Evolutionary conservation across 2,888 invertebrate species (phyloP), one percentile per base, ranked within the genome.

Genomic region (Apotomis turbidana): DNA sequence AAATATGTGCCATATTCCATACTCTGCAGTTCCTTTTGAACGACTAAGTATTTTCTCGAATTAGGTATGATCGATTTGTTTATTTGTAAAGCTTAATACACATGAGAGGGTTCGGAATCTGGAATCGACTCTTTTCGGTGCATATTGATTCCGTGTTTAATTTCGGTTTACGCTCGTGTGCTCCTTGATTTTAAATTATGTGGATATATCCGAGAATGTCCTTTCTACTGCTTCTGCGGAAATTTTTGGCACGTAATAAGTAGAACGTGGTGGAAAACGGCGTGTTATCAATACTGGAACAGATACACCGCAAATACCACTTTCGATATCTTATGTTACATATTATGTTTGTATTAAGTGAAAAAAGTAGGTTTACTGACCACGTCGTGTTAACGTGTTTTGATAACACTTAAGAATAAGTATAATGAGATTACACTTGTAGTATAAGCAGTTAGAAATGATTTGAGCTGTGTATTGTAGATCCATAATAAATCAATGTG

Each of bases 121-220:
- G 67, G 59, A 51, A 13, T 13, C 13, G 55, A 57, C 59, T 51
- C 49, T 58, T 68, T 59, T 58, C 38, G 51, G 49, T 15, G 51
- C 58, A 67, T 67, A 49, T 59, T 51, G 58, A 59, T 41, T 58
- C 36, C 59, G 49, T 68, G 59, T 66, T 66, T 66, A 46, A 66
- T 66, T 27, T 57, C 8, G 55, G 55, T 54, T 64, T 55, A 55
- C 44, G 61, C 61, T 46, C 36, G 61, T 51, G 36, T 15, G 55
- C 44, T 66, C 46, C 55, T 57, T 66, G 55, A 66, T 66, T 57
- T 57, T 57, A n/a, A 66, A 66, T 63, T 41, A 63, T 52, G 38
- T 52, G 38, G 5, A 52, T 63, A 12, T 12, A 58, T 41, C n/a
- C 27, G 3, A 3, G 12, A 49, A 49, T 10, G 12, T 49, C 27